These are phyloP conservation scores for Wasmannia auropunctata DNA, from an alignment of 1,140 invertebrate species.

Conservation along the genomic window DNA sequence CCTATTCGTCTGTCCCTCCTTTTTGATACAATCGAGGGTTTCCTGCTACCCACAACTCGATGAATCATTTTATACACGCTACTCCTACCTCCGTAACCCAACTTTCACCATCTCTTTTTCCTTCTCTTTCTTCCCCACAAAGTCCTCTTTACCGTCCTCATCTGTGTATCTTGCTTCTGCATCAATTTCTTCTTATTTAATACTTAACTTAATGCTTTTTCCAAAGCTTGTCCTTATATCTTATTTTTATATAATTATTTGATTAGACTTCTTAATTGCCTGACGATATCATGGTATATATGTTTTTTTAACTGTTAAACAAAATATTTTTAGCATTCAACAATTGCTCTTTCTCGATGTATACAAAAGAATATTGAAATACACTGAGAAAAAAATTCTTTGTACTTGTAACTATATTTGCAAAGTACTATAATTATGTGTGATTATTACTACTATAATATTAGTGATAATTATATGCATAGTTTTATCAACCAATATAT, in stretches of 20 bases:
- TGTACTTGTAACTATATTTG: too few species aligned
- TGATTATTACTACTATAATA: too few species aligned
- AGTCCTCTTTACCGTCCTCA: not conserved
- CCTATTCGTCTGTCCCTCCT: constrained; percentile 32
- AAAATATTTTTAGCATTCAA: too few species aligned
- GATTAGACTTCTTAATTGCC: not conserved
- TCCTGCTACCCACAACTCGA: constrained; percentile 66
- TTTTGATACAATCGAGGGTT: constrained; percentile 68
- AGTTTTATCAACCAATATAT: too few species aligned
- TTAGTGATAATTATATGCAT: too few species aligned
- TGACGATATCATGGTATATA: too few species aligned
- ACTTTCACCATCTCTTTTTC: constrained; percentile 50
- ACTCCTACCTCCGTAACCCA: constrained; percentile 45
- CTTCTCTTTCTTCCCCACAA: not conserved
- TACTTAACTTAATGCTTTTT: not conserved
- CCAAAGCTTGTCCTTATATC: not conserved
- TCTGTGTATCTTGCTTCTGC: not conserved
- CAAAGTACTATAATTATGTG: too few species aligned
- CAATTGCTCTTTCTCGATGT: not conserved
- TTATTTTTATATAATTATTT: not conserved
- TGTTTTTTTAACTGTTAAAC: too few species aligned
- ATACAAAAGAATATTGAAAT: not conserved
- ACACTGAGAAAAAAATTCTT: too few species aligned
- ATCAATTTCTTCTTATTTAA: not conserved
- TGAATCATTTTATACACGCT: constrained; percentile 67